Base-by-base conservation (phyloP, 2,797 vertebrate genomes). In the Sparus aurata region DNA sequence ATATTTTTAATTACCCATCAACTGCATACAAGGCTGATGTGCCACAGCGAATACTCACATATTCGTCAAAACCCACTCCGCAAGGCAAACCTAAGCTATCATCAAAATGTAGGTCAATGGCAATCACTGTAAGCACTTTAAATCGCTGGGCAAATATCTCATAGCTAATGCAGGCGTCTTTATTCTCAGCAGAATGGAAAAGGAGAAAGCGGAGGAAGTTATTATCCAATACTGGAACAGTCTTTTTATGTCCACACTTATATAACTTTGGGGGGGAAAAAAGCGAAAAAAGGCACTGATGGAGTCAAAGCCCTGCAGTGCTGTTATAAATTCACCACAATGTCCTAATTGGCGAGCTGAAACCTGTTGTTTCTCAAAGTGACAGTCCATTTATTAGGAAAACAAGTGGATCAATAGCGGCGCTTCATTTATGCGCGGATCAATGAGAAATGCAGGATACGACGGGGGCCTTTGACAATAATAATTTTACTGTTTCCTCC, bases 381-480 rank as follows among this genome's bases (percentile, higher is more conserved):
- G 91, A 89, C 89, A 77, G 67, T 69, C 69, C 81, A 89, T 91
- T 90, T 81, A 86, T 92, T 81, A 84, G 34, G 47, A 69, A 77
- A 65, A 69, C 12, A 1, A 71, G 52, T 1, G 53, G 60, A 83
- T 92, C 86, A 49, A 92, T 90, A 64, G 46, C 43, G 66, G 52
- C n/a, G 52, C 68, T 74, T 74, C 4, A 6, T 82, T 88, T 80
- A 65, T 74, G 83, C 41, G 57, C 13, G 34, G 84, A 91, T 92
- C 58, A 64, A 90, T 89, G 65, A 52, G 45, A 71, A 75, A 64
- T 55, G 64, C 74, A 76, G 78, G 85, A 85, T 86, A 73, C 25
- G 54, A 55, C 16, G 1, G 4, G 30, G 13, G 53, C 59, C 54
- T 34, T 43, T 50, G 70, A 66, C 63, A 60, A 61, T 83, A 77